Evolutionary conservation across 2,888 invertebrate species (phyloP).

Genomic region (Brachypterus glaber): DNA sequence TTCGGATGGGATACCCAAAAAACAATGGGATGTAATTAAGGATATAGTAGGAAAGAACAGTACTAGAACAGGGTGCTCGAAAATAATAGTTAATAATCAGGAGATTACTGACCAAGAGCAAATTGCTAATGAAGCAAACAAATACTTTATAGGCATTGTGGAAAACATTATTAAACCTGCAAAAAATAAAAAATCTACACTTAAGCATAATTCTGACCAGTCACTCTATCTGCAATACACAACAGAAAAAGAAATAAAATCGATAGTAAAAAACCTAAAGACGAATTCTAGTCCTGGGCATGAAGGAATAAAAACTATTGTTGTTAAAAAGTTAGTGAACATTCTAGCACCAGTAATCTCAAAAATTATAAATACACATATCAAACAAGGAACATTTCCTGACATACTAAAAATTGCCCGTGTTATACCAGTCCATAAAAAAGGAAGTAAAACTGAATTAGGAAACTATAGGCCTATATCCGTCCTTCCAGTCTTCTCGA

Average conservation of each 20-base stretch:
- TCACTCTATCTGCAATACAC: conserved; percentile 5
- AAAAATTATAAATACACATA: conserved; percentile 7
- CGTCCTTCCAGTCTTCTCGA: too few relatives aligned
- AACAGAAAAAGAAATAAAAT: conserved; percentile 7
- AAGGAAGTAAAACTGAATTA: conserved; percentile 3
- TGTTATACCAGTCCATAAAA: conserved; percentile 4
- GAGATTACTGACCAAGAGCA: too few relatives aligned
- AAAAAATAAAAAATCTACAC: conserved; percentile 7
- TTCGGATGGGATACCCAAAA: conserved; percentile 4
- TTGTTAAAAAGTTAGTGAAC: conserved; percentile 7
- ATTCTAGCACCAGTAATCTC: conserved; percentile 5
- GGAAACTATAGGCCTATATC: conserved; percentile 1
- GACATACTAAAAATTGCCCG: conserved; percentile 2
- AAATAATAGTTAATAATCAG: neutral
- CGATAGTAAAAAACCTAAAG: conserved; percentile 6
- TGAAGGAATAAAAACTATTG: conserved; percentile 6
- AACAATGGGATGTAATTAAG: too few relatives aligned
- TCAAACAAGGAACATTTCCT: conserved; percentile 7
- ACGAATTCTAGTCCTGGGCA: conserved; percentile 8
- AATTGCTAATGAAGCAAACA: too few relatives aligned
- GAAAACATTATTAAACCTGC: neutral
- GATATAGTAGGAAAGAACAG: neutral
- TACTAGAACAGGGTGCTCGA: neutral
- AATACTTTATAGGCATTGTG: neutral
- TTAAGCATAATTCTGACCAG: conserved; percentile 4